These are phyloP conservation scores for Saguinus midas DNA, from an alignment of 2,113 vertebrate genomes.

Conservation along the genomic window DNA sequence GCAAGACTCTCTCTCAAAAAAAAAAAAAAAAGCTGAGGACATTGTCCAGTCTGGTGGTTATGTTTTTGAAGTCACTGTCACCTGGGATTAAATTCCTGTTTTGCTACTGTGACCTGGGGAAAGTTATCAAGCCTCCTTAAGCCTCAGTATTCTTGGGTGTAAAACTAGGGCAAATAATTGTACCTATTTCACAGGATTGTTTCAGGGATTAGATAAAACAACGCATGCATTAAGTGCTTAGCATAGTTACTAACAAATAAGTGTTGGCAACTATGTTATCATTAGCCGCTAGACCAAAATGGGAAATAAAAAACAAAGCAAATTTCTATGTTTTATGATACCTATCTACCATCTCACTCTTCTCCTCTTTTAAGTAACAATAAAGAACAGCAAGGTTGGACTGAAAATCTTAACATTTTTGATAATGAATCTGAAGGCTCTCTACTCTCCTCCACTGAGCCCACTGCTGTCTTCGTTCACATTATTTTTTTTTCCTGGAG, in stretches of 20 bases:
- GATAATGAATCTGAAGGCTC: background rate
- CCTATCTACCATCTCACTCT: background rate
- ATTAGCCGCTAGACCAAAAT: background rate
- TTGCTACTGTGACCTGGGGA: background rate
- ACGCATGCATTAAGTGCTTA: background rate
- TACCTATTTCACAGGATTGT: background rate
- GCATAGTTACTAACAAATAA: background rate
- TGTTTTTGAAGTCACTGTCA: constrained; percentile 20
- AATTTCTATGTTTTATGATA: background rate
- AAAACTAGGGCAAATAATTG: background rate
- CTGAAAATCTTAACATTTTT: background rate
- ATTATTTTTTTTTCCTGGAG: background rate
- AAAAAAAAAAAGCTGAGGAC: background rate
- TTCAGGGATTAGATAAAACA: constrained; percentile 30
- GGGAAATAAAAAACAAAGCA: background rate
- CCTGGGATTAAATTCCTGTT: background rate
- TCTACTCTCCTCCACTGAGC: background rate
- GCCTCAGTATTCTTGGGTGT: background rate
- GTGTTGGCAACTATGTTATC: background rate
- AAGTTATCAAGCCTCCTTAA: background rate
- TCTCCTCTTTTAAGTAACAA: background rate
- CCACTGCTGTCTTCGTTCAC: background rate
- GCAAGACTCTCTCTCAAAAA: too few species aligned
- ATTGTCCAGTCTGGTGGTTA: background rate
- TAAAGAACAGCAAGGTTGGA: background rate